Conservation (phyloP, 30 jellyfish, hydroid and myxozoan species). For the Aurelia coerulea region DNA sequence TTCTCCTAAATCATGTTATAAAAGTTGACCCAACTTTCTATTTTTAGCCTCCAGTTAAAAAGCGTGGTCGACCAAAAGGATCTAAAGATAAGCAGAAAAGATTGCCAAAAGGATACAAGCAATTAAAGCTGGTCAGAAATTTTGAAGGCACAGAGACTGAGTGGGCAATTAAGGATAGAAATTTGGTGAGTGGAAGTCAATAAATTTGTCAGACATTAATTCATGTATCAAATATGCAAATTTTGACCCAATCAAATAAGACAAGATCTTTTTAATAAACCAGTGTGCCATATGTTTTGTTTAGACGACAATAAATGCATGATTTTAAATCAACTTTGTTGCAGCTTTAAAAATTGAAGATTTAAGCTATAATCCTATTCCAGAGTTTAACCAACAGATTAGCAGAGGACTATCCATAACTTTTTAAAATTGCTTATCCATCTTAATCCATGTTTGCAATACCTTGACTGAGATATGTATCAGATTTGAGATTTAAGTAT, state of each 20-base stretch:
- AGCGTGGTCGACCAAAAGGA: slow-evolving; percentile 75
- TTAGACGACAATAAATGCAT: no score
- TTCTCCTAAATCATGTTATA: background rate
- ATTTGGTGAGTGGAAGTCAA: slow-evolving; percentile 14
- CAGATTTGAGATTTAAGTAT: no score
- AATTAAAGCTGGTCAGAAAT: slow-evolving; percentile 31
- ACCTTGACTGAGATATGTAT: no score
- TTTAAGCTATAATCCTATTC: no score
- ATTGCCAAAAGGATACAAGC: slow-evolving; percentile 61
- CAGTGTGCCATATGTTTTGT: no score
- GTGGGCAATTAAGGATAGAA: slow-evolving; percentile 31
- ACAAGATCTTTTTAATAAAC: background rate
- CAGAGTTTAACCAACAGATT: no score
- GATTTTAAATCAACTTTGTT: no score
- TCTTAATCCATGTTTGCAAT: no score
- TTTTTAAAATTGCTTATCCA: no score
- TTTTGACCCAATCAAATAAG: background rate
- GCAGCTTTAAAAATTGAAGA: no score
- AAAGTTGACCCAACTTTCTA: background rate
- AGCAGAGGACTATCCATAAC: no score
- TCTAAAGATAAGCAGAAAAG: slow-evolving; percentile 68
- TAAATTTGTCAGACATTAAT: background rate
- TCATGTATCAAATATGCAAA: background rate
- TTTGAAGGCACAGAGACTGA: slow-evolving; percentile 17
- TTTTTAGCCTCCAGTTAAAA: slow-evolving; percentile 41